Evolutionary conservation across 2,888 invertebrate genomes (phyloP).

Genomic region (Chouioia cunea): DNA sequence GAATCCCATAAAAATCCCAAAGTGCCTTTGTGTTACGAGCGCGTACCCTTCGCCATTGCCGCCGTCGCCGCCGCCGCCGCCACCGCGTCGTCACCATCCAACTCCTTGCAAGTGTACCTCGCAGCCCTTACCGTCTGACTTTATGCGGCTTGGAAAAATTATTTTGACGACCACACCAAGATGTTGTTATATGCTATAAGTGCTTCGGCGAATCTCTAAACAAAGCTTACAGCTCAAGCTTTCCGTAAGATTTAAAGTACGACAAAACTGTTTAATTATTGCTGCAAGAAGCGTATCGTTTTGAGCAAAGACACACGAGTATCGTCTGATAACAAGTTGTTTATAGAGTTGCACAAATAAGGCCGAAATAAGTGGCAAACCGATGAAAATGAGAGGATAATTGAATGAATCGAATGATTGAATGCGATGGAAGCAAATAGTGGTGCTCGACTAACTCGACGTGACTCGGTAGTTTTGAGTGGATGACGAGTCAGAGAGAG

Average conservation of each 20-base stretch:
- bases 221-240: background rate
- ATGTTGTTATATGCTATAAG: constrained; percentile 23
- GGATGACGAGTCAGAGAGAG: no score
- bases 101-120: no score
- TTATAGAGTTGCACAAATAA: background rate
- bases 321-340: constrained; percentile 32
- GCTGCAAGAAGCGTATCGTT: constrained; percentile 15
- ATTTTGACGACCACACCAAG: constrained; percentile 40
- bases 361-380: background rate
- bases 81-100: no score
- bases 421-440: no score
- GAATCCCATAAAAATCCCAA: constrained; percentile 50
- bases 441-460: no score
- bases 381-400: background rate
- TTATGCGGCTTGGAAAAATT: constrained; percentile 24
- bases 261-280: constrained; percentile 17
- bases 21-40: constrained; percentile 50
- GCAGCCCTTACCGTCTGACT: no score
- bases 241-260: background rate
- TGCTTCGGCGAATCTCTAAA: constrained; percentile 30
- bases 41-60: constrained; percentile 37
- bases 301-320: constrained; percentile 7
- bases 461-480: no score
- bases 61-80: no score
- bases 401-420: no score